phyloP scores from a whole-genome alignment of 2,797 vertebrate species.

The Amblyopsis hoosieri region DNA sequence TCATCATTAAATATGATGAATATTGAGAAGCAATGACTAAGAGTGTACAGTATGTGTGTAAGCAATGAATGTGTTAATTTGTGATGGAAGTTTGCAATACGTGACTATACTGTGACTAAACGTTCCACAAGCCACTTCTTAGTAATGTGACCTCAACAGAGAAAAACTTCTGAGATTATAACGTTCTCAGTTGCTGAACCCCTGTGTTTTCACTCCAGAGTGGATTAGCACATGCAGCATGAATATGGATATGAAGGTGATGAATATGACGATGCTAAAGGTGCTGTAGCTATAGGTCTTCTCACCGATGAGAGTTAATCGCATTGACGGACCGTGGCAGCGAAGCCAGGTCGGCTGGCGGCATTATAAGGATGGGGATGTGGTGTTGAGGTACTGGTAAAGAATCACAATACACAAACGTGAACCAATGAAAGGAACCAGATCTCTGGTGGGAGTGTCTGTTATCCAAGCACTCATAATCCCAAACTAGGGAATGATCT shows the following conservation, averaged over 20 bases:
- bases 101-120: not conserved
- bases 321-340: conserved; percentile 64
- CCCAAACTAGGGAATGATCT: conserved; percentile 74
- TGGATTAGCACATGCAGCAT: conserved; percentile 63
- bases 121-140: conserved; percentile 44
- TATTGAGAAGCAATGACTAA: too few species aligned
- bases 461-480: conserved; percentile 73
- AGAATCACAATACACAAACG: conserved; percentile 41
- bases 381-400: conserved; percentile 25
- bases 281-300: conserved; percentile 61
- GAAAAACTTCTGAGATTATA: conserved; percentile 41
- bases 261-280: conserved; percentile 62
- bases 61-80: too few species aligned
- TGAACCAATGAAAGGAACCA: conserved; percentile 47
- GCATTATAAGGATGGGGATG: conserved; percentile 50
- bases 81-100: too few species aligned
- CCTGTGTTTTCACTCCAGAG: conserved; percentile 64
- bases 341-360: conserved; percentile 65
- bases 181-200: conserved; percentile 68
- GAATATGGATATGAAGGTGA: conserved; percentile 74
- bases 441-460: conserved; percentile 41
- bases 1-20: too few species aligned
- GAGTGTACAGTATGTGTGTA: not conserved
- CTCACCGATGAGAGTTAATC: conserved; percentile 74
- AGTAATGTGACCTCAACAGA: conserved; percentile 67